These are phyloP conservation scores for Nebria brevicollis DNA, from an alignment of 2,888 invertebrate genomes.

Conservation along the genomic window DNA sequence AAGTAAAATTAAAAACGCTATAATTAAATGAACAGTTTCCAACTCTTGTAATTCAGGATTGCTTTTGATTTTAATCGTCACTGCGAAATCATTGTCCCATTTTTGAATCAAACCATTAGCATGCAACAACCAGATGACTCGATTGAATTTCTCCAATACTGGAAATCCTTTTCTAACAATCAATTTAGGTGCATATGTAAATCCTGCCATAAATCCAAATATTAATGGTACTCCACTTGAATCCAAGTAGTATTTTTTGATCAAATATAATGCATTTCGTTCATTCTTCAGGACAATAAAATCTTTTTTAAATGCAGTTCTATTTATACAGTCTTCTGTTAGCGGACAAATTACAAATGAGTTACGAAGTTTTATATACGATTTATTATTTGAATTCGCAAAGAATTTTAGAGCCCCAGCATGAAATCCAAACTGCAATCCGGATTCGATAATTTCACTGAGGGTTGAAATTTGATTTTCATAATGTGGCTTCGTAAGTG, in stretches of 20 bases:
- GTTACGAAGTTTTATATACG: constrained; percentile 10
- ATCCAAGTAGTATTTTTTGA: constrained; percentile 48
- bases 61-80: background rate
- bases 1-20: background rate
- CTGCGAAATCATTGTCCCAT: constrained; percentile 29
- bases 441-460: constrained; percentile 27
- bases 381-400: background rate
- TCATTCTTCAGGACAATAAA: constrained; percentile 50
- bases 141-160: constrained; percentile 20
- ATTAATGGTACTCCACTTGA: constrained; percentile 47
- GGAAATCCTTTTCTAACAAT: constrained; percentile 25
- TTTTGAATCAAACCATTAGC: constrained; percentile 25
- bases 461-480: constrained; percentile 38
- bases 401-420: background rate
- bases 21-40: background rate
- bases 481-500: constrained; percentile 38
- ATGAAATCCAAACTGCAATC: constrained; percentile 19
- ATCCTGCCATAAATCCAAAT: constrained; percentile 40
- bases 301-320: constrained; percentile 49
- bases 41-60: background rate
- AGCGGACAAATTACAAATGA: constrained; percentile 27
- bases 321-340: constrained; percentile 42
- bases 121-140: constrained; percentile 14
- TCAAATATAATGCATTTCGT: constrained; percentile 48
- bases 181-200: constrained; percentile 18